Conservation (phyloP, 2,797 vertebrate species). For the Xerus rutilus region DNA sequence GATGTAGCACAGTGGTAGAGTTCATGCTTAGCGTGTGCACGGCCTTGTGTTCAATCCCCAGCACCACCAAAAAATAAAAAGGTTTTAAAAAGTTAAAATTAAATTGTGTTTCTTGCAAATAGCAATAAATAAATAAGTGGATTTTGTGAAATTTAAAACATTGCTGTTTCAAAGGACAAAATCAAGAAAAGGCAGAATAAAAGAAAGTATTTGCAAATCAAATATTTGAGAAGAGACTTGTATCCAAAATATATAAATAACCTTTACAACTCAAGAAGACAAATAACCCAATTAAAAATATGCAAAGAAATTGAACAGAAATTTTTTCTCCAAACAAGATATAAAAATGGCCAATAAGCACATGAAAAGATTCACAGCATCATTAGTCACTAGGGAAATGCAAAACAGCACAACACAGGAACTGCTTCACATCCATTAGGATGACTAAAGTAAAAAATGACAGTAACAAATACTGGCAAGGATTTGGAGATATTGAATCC, state of each 20-base stretch:
- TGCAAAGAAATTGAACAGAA: background rate
- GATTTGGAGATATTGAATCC: background rate
- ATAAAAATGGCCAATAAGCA: background rate
- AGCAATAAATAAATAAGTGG: background rate
- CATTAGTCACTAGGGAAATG: background rate
- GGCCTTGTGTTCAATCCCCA: too few relatives aligned
- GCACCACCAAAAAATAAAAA: too few relatives aligned
- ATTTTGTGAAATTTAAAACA: background rate
- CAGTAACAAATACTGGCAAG: background rate
- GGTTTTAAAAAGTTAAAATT: too few relatives aligned
- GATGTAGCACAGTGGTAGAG: too few relatives aligned
- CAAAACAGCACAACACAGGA: background rate
- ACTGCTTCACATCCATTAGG: background rate
- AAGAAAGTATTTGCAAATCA: slow-evolving; percentile 29
- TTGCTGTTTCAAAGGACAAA: background rate
- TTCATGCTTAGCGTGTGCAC: too few relatives aligned
- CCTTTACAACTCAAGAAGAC: background rate
- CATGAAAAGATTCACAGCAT: background rate
- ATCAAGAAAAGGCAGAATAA: background rate
- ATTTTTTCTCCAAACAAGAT: background rate
- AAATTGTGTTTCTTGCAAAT: too few relatives aligned
- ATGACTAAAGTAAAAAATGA: background rate
- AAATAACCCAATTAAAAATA: background rate
- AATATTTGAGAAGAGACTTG: background rate
- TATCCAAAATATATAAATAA: background rate